Evolutionary conservation across 1,140 invertebrate species (phyloP).

Genomic region (Oryctes rhinoceros): DNA sequence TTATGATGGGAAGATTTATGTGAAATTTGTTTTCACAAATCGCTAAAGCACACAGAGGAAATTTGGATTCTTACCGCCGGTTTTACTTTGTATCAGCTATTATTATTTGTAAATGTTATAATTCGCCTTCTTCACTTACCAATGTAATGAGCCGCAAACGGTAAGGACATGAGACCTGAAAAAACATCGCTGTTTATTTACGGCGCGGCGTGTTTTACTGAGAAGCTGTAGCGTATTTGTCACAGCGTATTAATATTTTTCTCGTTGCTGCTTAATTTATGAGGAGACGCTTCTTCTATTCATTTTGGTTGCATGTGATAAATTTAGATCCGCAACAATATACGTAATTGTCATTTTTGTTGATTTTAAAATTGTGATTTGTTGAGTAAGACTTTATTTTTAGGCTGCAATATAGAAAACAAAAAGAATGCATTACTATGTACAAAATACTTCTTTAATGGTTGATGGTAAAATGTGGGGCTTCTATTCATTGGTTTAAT

Average conservation of each 20-base stretch:
- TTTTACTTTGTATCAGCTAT: neutral
- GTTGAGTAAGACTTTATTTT: no score
- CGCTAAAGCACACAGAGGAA: neutral
- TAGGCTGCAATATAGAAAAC: no score
- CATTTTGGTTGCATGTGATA: neutral
- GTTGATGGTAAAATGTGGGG: no score
- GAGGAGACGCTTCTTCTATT: neutral
- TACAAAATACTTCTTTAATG: no score
- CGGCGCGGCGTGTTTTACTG: neutral
- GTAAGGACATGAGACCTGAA: neutral
- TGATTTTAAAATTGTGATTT: neutral
- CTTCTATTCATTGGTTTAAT: no score
- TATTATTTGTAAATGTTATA: neutral
- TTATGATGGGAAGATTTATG: conserved; percentile 16
- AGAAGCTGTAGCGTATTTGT: neutral
- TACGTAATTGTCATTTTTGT: neutral
- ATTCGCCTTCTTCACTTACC: neutral
- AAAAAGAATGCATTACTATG: no score
- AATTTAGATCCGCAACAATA: neutral
- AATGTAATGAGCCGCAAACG: neutral
- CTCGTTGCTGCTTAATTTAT: neutral
- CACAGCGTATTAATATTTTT: conserved; percentile 14
- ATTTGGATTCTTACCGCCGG: neutral
- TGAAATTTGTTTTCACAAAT: conserved; percentile 17
- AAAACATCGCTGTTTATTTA: neutral